phyloP scores from a whole-genome alignment of 2,797 vertebrate genomes.

The Premnoplex brunnescens region DNA sequence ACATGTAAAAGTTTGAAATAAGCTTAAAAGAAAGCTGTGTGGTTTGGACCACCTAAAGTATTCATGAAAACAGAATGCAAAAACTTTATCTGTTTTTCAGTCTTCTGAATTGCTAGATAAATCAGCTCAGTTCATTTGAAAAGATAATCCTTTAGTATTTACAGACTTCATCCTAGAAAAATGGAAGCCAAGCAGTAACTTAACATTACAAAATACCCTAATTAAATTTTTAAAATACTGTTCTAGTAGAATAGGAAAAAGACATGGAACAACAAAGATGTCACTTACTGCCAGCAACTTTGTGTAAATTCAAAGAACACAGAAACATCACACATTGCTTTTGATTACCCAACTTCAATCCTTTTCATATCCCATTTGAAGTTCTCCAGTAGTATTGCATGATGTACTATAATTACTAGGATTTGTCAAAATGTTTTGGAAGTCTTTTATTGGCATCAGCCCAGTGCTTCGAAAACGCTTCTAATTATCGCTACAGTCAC shows the following conservation, averaged over 20 bases:
- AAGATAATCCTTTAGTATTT: neutral
- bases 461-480: neutral
- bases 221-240: neutral
- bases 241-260: neutral
- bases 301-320: constrained; percentile 1
- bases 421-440: constrained; percentile 3
- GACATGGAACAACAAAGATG: neutral
- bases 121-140: neutral
- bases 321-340: neutral
- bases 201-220: neutral
- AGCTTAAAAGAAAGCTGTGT: neutral
- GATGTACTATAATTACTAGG: neutral
- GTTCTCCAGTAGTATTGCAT: neutral
- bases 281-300: neutral
- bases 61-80: neutral
- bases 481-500: neutral
- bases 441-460: neutral
- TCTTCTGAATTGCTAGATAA: neutral
- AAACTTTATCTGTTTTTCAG: neutral
- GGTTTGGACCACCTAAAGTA: neutral
- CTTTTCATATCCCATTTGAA: neutral
- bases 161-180: neutral
- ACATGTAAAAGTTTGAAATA: neutral
- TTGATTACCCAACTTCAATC: neutral
- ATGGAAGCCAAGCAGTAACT: neutral